phyloP scores from a whole-genome alignment of 2,113 vertebrate genomes.

The Hypocryptadius cinnamomeus region DNA sequence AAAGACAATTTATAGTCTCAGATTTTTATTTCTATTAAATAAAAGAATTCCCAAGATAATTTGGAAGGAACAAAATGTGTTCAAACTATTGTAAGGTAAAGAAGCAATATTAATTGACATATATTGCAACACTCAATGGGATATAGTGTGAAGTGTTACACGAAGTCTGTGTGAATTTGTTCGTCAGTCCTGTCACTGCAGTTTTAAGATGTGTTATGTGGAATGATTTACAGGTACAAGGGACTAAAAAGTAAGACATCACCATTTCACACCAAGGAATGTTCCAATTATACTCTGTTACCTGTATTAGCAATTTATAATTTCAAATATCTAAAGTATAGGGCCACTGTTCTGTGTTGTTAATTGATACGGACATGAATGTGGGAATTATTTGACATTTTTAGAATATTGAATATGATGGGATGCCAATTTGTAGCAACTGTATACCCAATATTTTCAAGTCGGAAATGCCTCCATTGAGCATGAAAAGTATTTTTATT shows the following conservation, averaged over 20 bases:
- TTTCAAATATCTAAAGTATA: slow-evolving; percentile 39
- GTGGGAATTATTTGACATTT: neutral
- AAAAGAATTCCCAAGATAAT: slow-evolving; percentile 44
- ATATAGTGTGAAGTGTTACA: slow-evolving; percentile 75
- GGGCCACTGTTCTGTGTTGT: slow-evolving; percentile 1
- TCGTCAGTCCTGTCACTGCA: slow-evolving; percentile 75
- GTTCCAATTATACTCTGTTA: slow-evolving; percentile 63
- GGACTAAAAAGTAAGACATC: slow-evolving; percentile 66
- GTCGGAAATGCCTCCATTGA: neutral
- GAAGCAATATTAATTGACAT: slow-evolving; percentile 76
- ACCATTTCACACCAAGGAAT: slow-evolving; percentile 64
- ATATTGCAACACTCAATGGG: slow-evolving; percentile 71
- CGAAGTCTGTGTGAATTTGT: slow-evolving; percentile 75
- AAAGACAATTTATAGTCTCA: slow-evolving; percentile 9
- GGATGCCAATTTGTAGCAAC: neutral
- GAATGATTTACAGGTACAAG: slow-evolving; percentile 73
- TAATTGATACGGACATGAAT: slow-evolving; percentile 48
- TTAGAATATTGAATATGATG: slow-evolving; percentile 3
- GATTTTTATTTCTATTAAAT: slow-evolving; percentile 19
- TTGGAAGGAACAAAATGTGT: slow-evolving; percentile 59
- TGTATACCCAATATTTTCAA: neutral
- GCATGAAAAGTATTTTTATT: neutral
- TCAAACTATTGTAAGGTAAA: slow-evolving; percentile 69
- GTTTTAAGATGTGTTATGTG: slow-evolving; percentile 73
- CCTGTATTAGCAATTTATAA: slow-evolving; percentile 66